phyloP scores from a whole-genome alignment of 2,888 invertebrate genomes.

The Agonopterix heracliana region DNA sequence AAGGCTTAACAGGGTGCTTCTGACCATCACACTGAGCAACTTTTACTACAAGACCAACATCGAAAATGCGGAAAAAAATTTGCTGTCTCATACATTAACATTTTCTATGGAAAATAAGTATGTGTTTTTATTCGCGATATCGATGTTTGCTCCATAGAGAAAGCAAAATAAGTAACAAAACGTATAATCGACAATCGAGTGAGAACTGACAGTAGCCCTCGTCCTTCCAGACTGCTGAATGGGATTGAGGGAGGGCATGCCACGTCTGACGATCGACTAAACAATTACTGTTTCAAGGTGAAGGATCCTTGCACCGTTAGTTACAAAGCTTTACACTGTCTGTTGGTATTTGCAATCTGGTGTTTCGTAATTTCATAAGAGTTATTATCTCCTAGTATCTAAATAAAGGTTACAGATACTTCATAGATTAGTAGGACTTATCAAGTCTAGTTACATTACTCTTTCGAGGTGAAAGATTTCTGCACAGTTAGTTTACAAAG shows the following conservation, averaged over 20 bases:
- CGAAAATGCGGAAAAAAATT: too few relatives aligned
- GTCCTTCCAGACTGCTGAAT: constrained; percentile 1
- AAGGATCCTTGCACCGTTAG: constrained; percentile 17
- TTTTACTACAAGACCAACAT: too few relatives aligned
- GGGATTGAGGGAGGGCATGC: constrained; percentile 12
- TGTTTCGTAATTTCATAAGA: background rate
- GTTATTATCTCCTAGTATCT: too few relatives aligned
- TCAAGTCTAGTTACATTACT: constrained; percentile 18
- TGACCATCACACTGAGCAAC: too few relatives aligned
- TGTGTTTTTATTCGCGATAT: too few relatives aligned
- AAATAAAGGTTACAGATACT: too few relatives aligned
- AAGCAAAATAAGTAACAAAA: too few relatives aligned
- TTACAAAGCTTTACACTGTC: background rate
- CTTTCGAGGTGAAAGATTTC: constrained; percentile 30
- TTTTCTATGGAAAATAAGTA: too few relatives aligned
- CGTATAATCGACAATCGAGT: too few relatives aligned
- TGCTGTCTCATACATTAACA: too few relatives aligned
- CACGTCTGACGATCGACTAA: constrained; percentile 8
- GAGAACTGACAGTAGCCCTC: background rate
- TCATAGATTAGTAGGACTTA: constrained; percentile 5
- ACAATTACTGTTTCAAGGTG: constrained; percentile 30
- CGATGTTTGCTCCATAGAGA: too few relatives aligned
- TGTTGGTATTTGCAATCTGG: background rate
- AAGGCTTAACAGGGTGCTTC: too few relatives aligned
- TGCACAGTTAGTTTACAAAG: background rate